phyloP scores from a whole-genome alignment of 2,797 vertebrate species.

The Erpetoichthys calabaricus region DNA sequence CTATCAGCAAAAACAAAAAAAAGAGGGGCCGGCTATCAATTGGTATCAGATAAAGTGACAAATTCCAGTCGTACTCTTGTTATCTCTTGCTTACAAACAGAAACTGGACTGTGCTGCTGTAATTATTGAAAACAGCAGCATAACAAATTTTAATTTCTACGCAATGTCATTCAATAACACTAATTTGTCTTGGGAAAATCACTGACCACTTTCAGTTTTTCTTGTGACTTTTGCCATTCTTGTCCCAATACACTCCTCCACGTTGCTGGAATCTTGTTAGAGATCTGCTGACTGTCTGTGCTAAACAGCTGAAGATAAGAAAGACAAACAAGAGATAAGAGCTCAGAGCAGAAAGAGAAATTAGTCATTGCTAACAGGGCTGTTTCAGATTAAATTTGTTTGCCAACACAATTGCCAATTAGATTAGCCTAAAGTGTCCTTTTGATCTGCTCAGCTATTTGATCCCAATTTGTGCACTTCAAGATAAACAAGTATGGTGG shows the following conservation, averaged over 20 bases:
- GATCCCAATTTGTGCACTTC: background rate
- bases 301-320: constrained; percentile 1
- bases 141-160: constrained; percentile 32
- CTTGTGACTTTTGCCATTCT: constrained; percentile 40
- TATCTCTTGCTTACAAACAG: too few relatives aligned
- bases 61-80: too few relatives aligned
- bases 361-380: background rate
- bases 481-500: background rate
- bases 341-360: background rate
- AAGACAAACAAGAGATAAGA: constrained; percentile 2
- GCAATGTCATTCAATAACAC: background rate
- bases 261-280: background rate
- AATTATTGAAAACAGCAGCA: too few relatives aligned
- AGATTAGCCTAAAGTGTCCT: constrained; percentile 1
- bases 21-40: too few relatives aligned
- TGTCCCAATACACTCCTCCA: constrained; percentile 30
- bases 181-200: constrained; percentile 12
- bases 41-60: too few relatives aligned
- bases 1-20: too few relatives aligned
- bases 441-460: constrained; percentile 2
- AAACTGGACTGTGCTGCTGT: too few relatives aligned
- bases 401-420: constrained; percentile 2
- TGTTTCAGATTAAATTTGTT: constrained; percentile 1
- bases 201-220: background rate
- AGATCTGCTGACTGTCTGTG: background rate